phyloP scores from a whole-genome alignment of 1,140 invertebrate species.

The Bradynema listronoti region DNA sequence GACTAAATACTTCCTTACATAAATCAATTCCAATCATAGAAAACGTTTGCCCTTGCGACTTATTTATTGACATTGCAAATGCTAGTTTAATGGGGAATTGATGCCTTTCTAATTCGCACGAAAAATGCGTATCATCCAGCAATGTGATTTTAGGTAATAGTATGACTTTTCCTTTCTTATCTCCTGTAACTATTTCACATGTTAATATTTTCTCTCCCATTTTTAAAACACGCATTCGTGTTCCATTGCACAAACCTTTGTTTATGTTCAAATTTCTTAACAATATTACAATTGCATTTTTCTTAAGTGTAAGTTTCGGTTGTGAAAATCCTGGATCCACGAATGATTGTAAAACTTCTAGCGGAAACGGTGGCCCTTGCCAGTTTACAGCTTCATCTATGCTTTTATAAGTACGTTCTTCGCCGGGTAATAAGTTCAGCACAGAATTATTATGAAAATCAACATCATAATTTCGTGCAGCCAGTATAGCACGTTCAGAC shows the following conservation, averaged over 20 bases:
- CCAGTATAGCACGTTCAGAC: conserved; percentile 7
- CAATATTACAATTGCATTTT: conserved; percentile 8
- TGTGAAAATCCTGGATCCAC: neutral
- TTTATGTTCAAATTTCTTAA: conserved; percentile 14
- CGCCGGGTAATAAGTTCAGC: neutral
- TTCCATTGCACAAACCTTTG: conserved; percentile 17
- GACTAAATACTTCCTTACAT: conserved; percentile 57
- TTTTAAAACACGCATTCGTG: neutral
- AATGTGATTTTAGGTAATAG: conserved; percentile 14
- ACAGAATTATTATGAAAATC: conserved; percentile 14
- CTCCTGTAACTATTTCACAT: conserved; percentile 13
- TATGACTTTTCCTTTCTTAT: neutral
- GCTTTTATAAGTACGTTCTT: neutral
- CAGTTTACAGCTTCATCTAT: neutral
- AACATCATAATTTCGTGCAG: conserved; percentile 18
- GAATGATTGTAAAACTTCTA: conserved; percentile 24
- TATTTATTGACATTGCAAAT: conserved; percentile 64
- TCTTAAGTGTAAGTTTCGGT: conserved; percentile 2
- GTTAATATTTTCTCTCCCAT: conserved; percentile 1
- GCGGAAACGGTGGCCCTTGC: neutral
- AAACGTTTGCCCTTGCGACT: conserved; percentile 62
- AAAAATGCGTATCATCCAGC: neutral
- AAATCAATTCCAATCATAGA: conserved; percentile 57
- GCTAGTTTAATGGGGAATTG: conserved; percentile 62
- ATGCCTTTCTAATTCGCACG: conserved; percentile 37